Base-by-base conservation (phyloP, 2,113 vertebrate species). In the Lasiurus cinereus region DNA sequence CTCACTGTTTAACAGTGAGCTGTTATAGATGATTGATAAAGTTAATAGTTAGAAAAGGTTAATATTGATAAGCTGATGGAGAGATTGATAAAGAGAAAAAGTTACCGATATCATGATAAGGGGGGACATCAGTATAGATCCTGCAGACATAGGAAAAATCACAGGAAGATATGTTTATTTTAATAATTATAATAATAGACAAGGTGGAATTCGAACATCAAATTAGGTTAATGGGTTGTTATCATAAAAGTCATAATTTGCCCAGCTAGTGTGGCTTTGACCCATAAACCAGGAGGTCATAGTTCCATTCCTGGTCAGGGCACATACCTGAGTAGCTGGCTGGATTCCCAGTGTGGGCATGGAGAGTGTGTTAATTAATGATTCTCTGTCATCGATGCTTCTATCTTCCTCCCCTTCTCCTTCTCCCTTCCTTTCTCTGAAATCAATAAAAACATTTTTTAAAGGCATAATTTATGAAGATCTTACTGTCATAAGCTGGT, bases 41-140 rank as follows among this genome's bases (percentile, higher is more conserved):
- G 29, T 12, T 43, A 72, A 82, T 56, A 13, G 2, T 62, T 91
- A 83, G 56, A 88, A 70, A 59, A 56, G 80, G 72, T 6, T 54
- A 54, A 87, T 87, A 50, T 72, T 59, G 64, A 52, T 93, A 52
- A 88, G 59, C 27, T 88, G 14, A 46, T 73, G 43, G 64, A 72
- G 64, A 80, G n/a, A 50, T 88, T 73, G 54, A 52, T 93, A 87
- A 92, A 46, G 50, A 69, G 48, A 79, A 64, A 88, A 62, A 79
- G 64, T 80, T 80, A 64, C 27, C 43, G 54, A 15, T 77, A 46
- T 72, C 66, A 87, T 92, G 62, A 69, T 48, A 86, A 54, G 19
- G 21, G 62, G 39, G 6, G 46, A 21, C 29, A 70, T 87, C 64
- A 70, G 5, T 29, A 22, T 50, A 50, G 39, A 50, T 62, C 18